These are phyloP conservation scores for Stichodactyla helianthus DNA, from an alignment of 64 coral and sea anemone genomes.

Conservation along the genomic window DNA sequence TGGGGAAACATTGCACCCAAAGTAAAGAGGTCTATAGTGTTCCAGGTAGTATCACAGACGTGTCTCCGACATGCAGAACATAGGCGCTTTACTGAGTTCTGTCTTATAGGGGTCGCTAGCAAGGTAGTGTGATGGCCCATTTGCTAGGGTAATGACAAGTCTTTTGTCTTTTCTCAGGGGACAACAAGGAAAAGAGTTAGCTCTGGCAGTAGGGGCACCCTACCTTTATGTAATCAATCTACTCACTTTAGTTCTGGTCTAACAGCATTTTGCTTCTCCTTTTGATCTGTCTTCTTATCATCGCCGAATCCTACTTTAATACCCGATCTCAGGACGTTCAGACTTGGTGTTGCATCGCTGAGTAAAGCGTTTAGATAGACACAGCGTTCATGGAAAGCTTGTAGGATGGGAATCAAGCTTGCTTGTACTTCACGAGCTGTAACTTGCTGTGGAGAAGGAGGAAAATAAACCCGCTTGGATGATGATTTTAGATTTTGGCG, in stretches of 20 bases:
- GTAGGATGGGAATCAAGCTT: conserved; percentile 83
- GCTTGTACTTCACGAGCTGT: conserved; percentile 81
- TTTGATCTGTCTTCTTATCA: background rate
- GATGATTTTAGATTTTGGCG: too few species aligned
- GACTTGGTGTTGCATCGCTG: conserved; percentile 72
- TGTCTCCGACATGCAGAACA: too few species aligned
- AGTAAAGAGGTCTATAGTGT: too few species aligned
- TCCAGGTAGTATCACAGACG: too few species aligned
- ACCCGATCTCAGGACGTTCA: conserved; percentile 48
- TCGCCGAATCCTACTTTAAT: conserved; percentile 30
- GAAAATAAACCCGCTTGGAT: background rate
- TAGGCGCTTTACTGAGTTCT: too few species aligned
- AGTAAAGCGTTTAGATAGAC: conserved; percentile 76
- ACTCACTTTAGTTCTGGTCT: conserved; percentile 7
- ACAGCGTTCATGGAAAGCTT: conserved; percentile 83
- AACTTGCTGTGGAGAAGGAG: conserved; percentile 67
- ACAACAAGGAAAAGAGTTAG: too few species aligned
- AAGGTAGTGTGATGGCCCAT: too few species aligned
- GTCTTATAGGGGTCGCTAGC: too few species aligned
- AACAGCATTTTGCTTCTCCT: background rate
- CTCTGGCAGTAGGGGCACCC: background rate
- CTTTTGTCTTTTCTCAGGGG: too few species aligned
- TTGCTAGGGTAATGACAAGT: too few species aligned
- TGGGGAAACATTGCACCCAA: too few species aligned
- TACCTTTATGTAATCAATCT: background rate